These are phyloP conservation scores for Alauda arvensis DNA, from an alignment of 2,797 vertebrate species.

Conservation along the genomic window DNA sequence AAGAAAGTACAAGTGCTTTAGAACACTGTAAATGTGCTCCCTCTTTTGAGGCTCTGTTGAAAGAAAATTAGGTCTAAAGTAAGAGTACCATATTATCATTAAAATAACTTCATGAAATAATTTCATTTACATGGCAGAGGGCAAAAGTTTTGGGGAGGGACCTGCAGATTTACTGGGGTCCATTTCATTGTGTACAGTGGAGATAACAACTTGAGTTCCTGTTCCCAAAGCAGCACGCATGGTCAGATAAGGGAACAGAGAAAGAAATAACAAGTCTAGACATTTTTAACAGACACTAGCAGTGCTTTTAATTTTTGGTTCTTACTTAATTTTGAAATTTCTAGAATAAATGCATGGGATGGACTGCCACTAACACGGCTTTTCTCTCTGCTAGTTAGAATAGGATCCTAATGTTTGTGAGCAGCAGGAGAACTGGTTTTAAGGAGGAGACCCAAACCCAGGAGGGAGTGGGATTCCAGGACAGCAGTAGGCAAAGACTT, in stretches of 20 bases:
- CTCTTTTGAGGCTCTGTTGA: neutral
- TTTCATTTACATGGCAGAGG: conserved; percentile 7
- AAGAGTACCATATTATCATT: neutral
- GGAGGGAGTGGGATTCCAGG: neutral
- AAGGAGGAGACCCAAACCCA: neutral
- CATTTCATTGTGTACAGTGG: neutral
- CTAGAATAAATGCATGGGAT: neutral
- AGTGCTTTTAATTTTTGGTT: conserved; percentile 10
- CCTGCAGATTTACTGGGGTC: conserved; percentile 12
- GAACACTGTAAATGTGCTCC: neutral
- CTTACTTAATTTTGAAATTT: neutral
- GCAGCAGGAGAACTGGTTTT: neutral
- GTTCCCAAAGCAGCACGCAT: conserved; percentile 49
- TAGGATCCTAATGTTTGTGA: neutral
- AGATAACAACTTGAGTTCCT: conserved; percentile 31
- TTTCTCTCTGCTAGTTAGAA: neutral
- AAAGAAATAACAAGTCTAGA: conserved; percentile 34
- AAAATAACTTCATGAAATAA: neutral
- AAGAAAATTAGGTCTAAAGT: neutral
- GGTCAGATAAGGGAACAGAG: conserved; percentile 40
- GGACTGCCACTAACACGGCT: neutral
- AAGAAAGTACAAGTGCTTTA: neutral
- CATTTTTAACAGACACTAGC: conserved; percentile 11
- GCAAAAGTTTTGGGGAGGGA: neutral
- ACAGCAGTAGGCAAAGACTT: neutral